Evolutionary conservation across 2,113 vertebrate species (phyloP).

Genomic region (Camarhynchus parvulus): DNA sequence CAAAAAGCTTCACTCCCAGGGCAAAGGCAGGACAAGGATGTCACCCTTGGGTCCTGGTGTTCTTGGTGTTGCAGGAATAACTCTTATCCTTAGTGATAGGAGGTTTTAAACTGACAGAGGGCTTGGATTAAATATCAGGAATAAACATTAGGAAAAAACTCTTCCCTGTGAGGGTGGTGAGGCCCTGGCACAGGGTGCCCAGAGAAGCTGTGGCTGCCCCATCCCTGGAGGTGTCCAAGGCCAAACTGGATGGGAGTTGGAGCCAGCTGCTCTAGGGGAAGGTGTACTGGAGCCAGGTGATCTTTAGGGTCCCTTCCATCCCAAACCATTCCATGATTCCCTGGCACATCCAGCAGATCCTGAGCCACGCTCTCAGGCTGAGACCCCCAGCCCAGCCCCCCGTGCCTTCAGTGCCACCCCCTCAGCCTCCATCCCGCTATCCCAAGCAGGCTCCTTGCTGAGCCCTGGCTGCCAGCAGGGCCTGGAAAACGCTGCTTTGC

Average conservation of each 20-base stretch:
- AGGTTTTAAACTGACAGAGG: not conserved
- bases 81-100: not conserved
- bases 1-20: not conserved
- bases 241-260: fast-evolving
- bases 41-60: fast-evolving
- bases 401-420: not conserved
- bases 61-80: not conserved
- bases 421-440: not conserved
- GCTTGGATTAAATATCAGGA: not conserved
- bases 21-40: not conserved
- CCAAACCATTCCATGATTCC: not conserved
- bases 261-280: not conserved
- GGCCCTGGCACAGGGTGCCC: not conserved
- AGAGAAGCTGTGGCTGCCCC: not conserved
- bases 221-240: not conserved
- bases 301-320: too few species aligned
- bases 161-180: not conserved
- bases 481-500: not conserved
- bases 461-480: not conserved
- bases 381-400: not conserved
- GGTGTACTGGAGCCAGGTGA: not conserved
- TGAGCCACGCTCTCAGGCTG: not conserved
- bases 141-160: not conserved
- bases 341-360: not conserved
- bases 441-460: not conserved